phyloP scores from a whole-genome alignment of 2,797 vertebrate genomes.

The Mallotus villosus region DNA sequence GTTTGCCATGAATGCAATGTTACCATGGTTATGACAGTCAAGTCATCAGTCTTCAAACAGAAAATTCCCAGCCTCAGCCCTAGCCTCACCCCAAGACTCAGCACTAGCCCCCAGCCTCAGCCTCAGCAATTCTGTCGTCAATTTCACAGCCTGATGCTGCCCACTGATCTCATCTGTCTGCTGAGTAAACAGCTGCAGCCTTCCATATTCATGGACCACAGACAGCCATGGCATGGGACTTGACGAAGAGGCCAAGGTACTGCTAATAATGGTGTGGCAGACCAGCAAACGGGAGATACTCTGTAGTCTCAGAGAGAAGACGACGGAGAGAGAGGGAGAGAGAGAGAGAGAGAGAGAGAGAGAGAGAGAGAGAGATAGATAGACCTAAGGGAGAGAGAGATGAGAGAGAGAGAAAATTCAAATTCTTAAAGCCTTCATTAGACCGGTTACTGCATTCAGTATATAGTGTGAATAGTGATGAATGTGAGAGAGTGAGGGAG shows the following conservation, averaged over 20 bases:
- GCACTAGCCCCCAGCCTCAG: background rate
- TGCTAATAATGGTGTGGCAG: background rate
- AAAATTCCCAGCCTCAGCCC: background rate
- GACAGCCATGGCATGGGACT: slow-evolving; percentile 9
- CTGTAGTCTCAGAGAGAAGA: background rate
- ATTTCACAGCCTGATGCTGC: slow-evolving; percentile 54
- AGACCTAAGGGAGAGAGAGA: background rate
- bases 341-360: background rate
- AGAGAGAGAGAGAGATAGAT: too few relatives aligned
- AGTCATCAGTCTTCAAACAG: background rate
- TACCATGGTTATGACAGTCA: background rate
- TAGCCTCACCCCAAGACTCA: background rate
- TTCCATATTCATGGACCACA: slow-evolving; percentile 34
- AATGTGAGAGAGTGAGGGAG: too few relatives aligned
- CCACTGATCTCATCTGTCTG: slow-evolving; percentile 35
- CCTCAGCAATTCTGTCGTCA: slow-evolving; percentile 43
- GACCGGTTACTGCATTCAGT: too few relatives aligned
- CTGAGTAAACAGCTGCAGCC: slow-evolving; percentile 42
- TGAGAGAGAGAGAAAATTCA: background rate
- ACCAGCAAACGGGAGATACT: background rate
- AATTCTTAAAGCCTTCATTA: too few relatives aligned
- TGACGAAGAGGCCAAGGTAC: slow-evolving; percentile 20
- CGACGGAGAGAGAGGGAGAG: background rate
- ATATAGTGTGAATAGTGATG: too few relatives aligned
- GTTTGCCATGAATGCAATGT: background rate